These are phyloP conservation scores for Abramis brama DNA, from an alignment of 2,113 vertebrate genomes.

Conservation along the genomic window DNA sequence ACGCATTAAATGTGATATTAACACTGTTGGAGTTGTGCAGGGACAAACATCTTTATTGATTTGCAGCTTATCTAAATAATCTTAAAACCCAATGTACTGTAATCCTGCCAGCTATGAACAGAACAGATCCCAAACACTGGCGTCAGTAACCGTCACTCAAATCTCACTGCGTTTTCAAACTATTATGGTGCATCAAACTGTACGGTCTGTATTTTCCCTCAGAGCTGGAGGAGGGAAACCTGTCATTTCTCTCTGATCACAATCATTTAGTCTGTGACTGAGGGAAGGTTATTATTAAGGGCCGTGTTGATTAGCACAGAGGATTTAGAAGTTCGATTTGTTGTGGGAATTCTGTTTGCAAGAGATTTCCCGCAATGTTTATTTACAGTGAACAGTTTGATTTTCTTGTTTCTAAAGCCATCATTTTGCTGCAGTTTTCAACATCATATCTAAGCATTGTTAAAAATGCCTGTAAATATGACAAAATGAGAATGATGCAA, in stretches of 20 bases:
- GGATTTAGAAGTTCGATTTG: conserved; percentile 16
- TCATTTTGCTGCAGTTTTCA: neutral
- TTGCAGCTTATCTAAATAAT: neutral
- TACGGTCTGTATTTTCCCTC: neutral
- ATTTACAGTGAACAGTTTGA: neutral
- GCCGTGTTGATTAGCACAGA: conserved; percentile 12
- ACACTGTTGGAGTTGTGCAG: neutral
- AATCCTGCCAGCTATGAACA: neutral
- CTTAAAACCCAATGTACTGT: neutral
- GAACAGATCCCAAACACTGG: neutral
- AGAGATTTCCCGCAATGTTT: neutral
- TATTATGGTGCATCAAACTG: conserved; percentile 14
- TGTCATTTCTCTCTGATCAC: conserved; percentile 49
- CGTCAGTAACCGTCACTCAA: neutral
- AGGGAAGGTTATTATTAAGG: conserved; percentile 20
- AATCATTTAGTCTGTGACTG: conserved; percentile 28
- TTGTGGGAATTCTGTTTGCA: conserved; percentile 15
- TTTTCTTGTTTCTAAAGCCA: neutral
- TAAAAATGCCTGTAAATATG: neutral
- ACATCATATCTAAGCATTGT: neutral
- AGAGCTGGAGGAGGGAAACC: conserved; percentile 25
- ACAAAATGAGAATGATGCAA: neutral
- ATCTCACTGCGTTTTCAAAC: conserved; percentile 21
- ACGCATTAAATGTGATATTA: conserved; percentile 22
- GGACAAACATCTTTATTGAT: conserved; percentile 5